phyloP scores from a whole-genome alignment of 1,140 invertebrate species.

The silkworm (Bombyx mori) region DNA sequence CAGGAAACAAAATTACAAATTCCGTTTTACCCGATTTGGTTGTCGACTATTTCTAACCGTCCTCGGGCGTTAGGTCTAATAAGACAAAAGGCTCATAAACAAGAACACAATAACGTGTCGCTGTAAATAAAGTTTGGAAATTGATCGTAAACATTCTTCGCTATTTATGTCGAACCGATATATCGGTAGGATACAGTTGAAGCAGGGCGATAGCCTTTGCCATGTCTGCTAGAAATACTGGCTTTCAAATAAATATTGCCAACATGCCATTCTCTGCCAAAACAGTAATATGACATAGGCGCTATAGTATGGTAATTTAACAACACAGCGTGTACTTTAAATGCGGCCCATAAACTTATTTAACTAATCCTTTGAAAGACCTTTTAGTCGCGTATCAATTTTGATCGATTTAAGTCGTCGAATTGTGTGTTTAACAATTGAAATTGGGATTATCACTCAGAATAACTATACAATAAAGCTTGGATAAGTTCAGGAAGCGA shows the following conservation, averaged over 20 bases:
- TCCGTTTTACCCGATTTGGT: no score
- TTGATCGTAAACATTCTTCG: constrained; percentile 54
- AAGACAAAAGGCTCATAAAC: constrained; percentile 16
- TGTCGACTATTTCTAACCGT: no score
- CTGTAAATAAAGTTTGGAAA: constrained; percentile 48
- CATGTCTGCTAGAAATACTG: constrained; percentile 29
- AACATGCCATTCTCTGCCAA: constrained; percentile 17
- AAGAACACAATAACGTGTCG: constrained; percentile 19
- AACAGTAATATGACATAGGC: constrained; percentile 9
- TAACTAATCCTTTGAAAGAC: no score
- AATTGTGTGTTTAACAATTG: no score
- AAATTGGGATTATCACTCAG: no score
- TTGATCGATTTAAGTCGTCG: no score
- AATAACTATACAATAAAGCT: no score
- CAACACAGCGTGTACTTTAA: no score
- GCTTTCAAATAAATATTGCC: constrained; percentile 29
- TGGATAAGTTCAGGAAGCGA: no score
- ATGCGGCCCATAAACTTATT: no score
- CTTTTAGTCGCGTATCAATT: no score
- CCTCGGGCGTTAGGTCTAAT: background rate
- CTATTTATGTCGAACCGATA: constrained; percentile 53
- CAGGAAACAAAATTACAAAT: no score
- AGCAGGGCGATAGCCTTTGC: constrained; percentile 25
- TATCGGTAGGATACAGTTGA: constrained; percentile 20
- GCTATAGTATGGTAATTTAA: constrained; percentile 1